phyloP scores from a whole-genome alignment of 2,797 vertebrate species.

The Masticophis lateralis region DNA sequence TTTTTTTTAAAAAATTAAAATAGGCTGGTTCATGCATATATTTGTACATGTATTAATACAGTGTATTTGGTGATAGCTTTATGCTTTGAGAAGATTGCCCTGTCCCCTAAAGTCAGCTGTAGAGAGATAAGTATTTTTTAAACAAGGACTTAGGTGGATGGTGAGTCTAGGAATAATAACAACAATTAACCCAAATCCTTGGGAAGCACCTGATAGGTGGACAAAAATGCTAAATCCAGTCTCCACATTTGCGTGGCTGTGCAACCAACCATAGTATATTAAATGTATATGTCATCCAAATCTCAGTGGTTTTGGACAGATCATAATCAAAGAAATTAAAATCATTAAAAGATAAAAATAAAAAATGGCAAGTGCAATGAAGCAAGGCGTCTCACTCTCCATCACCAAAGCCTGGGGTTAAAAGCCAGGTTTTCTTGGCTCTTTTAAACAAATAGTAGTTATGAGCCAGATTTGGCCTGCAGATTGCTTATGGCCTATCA shows the following conservation, averaged over 20 bases:
- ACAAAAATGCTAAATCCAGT: background rate
- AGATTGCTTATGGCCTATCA: background rate
- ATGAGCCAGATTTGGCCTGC: background rate
- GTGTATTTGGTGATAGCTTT: background rate
- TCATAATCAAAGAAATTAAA: background rate
- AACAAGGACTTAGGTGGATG: background rate
- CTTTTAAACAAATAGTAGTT: background rate
- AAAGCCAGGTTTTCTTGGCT: background rate
- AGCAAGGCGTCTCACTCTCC: background rate
- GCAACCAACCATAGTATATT: background rate
- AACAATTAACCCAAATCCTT: background rate
- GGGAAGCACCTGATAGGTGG: background rate
- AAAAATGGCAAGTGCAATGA: background rate
- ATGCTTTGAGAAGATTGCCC: background rate
- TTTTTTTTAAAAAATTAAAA: background rate
- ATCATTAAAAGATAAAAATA: background rate
- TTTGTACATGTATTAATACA: background rate
- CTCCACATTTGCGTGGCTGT: background rate
- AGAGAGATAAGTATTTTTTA: background rate
- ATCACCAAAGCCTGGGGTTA: background rate
- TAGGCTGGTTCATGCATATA: conserved; percentile 12
- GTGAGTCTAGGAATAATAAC: background rate
- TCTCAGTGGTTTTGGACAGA: background rate
- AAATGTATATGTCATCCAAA: background rate
- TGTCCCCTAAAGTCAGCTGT: background rate